Conservation (phyloP, 2,113 vertebrate species). For the Vidua chalybeata region DNA sequence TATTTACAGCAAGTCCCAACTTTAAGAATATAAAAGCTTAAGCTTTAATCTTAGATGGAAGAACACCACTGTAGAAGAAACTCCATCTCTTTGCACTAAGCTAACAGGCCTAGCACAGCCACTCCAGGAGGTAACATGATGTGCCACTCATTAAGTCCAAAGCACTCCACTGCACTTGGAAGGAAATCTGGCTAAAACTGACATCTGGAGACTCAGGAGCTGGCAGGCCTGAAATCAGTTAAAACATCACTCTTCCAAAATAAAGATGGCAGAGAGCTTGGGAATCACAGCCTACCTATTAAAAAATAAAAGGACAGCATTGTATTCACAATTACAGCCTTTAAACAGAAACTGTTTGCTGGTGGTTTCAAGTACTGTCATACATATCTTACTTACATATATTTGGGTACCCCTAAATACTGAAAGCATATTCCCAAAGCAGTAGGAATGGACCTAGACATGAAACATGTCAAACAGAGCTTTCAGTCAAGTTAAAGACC, state of each 20-base stretch:
- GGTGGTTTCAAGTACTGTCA: neutral
- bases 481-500: neutral
- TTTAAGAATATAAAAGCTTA: neutral
- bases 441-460: neutral
- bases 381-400: neutral
- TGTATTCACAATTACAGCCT: neutral
- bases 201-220: neutral
- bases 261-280: neutral
- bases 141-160: neutral
- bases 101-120: neutral
- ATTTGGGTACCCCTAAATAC: neutral
- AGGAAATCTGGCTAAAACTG: neutral
- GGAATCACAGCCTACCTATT: neutral
- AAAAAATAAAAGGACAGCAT: neutral
- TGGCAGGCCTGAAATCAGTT: neutral
- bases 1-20: neutral
- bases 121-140: rapidly evolving
- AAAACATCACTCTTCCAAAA: neutral
- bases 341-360: neutral
- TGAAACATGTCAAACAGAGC: neutral
- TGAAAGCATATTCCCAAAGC: neutral
- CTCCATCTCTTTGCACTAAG: neutral
- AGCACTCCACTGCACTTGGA: neutral
- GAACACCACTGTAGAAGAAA: neutral
- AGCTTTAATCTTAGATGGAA: neutral